Conservation (phyloP, 2,888 invertebrate species). For the Caradrina kadenii region DNA sequence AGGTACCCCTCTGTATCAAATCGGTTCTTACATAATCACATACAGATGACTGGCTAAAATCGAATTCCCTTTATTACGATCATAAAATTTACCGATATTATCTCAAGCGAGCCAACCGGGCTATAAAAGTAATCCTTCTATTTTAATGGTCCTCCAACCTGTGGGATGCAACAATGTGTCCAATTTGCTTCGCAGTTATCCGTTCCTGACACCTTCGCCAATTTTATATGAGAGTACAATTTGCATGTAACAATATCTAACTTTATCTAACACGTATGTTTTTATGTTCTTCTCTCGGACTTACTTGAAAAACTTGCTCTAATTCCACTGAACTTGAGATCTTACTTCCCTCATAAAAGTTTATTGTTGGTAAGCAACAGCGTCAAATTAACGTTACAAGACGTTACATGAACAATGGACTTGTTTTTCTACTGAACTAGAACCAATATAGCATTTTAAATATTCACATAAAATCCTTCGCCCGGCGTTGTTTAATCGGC, state of each 20-base stretch:
- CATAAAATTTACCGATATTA: slow-evolving; percentile 90
- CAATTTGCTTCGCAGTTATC: slow-evolving; percentile 77
- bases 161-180: slow-evolving; percentile 86
- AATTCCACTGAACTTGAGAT: slow-evolving; percentile 47
- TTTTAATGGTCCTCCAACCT: slow-evolving; percentile 88
- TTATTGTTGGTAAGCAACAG: slow-evolving; percentile 59
- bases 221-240: slow-evolving; percentile 70
- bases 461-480: slow-evolving; percentile 89
- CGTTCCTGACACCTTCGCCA: slow-evolving; percentile 68
- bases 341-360: slow-evolving; percentile 57
- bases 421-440: slow-evolving; percentile 81
- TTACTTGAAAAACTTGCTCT: slow-evolving; percentile 46
- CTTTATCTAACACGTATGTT: slow-evolving; percentile 41
- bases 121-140: slow-evolving; percentile 89
- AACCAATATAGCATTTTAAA: slow-evolving; percentile 89
- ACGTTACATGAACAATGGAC: slow-evolving; percentile 77
- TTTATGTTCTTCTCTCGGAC: slow-evolving; percentile 20
- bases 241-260: slow-evolving; percentile 64
- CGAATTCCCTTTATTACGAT: slow-evolving; percentile 88
- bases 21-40: slow-evolving; percentile 82
- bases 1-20: slow-evolving; percentile 66
- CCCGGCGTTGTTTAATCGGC: slow-evolving; percentile 88
- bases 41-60: slow-evolving; percentile 88
- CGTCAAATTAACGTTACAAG: slow-evolving; percentile 73
- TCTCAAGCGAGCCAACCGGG: slow-evolving; percentile 87